Conservation (phyloP, 2,113 vertebrate genomes). For the Prunella himalayana region DNA sequence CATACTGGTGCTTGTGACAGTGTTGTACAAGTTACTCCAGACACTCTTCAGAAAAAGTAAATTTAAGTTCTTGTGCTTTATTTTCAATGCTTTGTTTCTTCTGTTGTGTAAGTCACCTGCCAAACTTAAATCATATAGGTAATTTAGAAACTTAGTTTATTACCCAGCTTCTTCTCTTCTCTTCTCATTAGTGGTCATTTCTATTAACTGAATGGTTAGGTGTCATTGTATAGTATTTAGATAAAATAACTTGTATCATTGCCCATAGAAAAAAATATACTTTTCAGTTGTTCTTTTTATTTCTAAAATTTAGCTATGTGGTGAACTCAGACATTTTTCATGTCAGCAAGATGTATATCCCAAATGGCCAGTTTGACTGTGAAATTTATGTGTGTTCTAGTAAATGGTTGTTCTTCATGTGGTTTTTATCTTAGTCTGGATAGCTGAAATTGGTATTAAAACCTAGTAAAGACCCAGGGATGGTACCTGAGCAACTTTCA, state of each 20-base stretch:
- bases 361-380: neutral
- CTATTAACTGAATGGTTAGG: neutral
- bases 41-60: neutral
- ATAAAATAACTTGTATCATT: neutral
- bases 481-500: neutral
- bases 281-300: neutral
- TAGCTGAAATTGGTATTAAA: neutral
- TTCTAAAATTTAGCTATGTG: neutral
- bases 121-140: neutral
- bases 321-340: neutral
- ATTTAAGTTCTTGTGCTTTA: neutral
- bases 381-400: neutral
- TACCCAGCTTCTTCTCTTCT: neutral
- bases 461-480: neutral
- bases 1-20: neutral
- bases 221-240: neutral
- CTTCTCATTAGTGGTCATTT: neutral
- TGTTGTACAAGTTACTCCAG: neutral
- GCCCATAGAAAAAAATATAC: neutral
- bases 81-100: neutral
- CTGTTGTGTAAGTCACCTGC: neutral
- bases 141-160: neutral
- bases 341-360: neutral
- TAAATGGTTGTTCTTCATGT: neutral
- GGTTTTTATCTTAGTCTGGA: neutral